Conservation (phyloP, 92 coral and sea anemone species). For the Porites divaricata region DNA sequence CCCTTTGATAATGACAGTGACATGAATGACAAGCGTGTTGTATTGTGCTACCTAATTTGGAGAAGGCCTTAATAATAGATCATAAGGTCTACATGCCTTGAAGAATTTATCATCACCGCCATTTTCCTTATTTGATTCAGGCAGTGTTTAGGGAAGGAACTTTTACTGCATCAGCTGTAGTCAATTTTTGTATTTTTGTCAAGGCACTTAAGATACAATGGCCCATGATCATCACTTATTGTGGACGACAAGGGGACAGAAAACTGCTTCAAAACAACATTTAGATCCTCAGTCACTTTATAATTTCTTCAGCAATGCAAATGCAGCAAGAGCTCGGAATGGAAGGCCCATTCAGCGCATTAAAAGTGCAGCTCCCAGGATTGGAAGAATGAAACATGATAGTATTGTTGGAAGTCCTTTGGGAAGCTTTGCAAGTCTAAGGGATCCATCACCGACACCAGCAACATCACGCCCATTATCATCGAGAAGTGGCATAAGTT, state of each 20-base stretch:
- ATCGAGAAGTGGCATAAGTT: slow-evolving; percentile 75
- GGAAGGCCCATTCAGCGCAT: slow-evolving; percentile 41
- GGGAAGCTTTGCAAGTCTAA: slow-evolving; percentile 39
- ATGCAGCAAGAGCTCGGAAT: slow-evolving; percentile 17
- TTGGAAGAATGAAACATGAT: slow-evolving; percentile 9
- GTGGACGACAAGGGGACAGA: slow-evolving; percentile 71
- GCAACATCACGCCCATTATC: slow-evolving; percentile 84
- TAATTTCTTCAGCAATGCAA: slow-evolving; percentile 55
- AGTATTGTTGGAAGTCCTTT: slow-evolving; percentile 45
- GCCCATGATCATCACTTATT: slow-evolving; percentile 55
- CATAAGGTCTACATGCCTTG: not conserved
- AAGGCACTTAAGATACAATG: slow-evolving; percentile 2
- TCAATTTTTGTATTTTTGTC: not conserved
- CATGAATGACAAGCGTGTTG: not conserved
- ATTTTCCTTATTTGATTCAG: not conserved
- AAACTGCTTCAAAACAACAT: slow-evolving; percentile 24
- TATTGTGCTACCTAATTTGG: not conserved
- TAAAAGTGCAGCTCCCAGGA: slow-evolving; percentile 74
- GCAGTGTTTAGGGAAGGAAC: not conserved
- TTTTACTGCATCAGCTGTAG: not conserved
- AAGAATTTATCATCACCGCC: not conserved
- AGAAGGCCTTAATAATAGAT: not conserved
- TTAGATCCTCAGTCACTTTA: slow-evolving; percentile 74
- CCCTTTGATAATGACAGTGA: not conserved
- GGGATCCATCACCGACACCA: slow-evolving; percentile 84